Percentiles rank a stretch among this genome's conserved stretches.
Conservation (phyloP, 2,113 vertebrate genomes). For the Elaphurus davidianus region DNA sequence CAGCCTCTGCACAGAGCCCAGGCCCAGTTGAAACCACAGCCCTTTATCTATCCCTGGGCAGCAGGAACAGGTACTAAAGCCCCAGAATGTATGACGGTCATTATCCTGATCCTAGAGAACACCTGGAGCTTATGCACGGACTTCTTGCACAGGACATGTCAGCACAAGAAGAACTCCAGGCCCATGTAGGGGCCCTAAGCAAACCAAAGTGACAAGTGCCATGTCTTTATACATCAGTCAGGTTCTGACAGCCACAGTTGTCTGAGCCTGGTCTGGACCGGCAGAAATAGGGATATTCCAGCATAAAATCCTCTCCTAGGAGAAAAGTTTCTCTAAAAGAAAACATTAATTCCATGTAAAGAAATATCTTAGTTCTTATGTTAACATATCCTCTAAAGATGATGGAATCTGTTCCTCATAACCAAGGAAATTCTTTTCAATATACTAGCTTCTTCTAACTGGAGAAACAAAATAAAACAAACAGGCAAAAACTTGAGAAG, state of each 20-base stretch:
- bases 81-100: neutral
- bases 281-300: neutral
- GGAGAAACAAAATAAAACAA: neutral
- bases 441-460: neutral
- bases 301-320: neutral
- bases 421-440: constrained; percentile 1
- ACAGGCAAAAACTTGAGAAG: neutral
- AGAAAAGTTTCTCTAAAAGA: neutral
- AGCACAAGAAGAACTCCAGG: neutral
- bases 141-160: neutral
- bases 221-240: neutral
- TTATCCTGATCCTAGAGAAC: neutral
- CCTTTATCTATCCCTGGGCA: neutral
- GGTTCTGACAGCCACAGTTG: neutral
- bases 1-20: neutral
- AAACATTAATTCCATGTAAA: neutral
- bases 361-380: constrained; percentile 20
- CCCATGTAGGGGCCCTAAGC: neutral
- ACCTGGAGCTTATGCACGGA: neutral
- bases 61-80: neutral
- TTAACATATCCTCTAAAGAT: neutral
- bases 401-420: constrained; percentile 8
- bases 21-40: neutral
- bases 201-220: neutral
- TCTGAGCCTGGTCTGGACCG: neutral